Percentiles rank a stretch among this genome's conserved stretches.
Conservation (phyloP, 2,888 invertebrate genomes). For the Busseola fusca region DNA sequence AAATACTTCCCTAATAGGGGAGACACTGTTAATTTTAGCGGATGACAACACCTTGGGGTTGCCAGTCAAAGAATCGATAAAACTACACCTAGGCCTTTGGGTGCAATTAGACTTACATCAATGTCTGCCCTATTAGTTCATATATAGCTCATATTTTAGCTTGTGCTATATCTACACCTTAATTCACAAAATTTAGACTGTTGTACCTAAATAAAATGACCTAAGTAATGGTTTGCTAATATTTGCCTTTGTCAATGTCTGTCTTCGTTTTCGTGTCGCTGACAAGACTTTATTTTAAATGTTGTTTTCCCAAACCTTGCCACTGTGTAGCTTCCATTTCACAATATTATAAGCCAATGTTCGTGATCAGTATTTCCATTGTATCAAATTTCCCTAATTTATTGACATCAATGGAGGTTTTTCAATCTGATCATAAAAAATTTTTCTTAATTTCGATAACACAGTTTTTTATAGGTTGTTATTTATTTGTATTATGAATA, state of each 20-base stretch:
- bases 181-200: background rate
- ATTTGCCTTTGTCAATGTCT: conserved; percentile 6
- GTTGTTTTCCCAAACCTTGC: too few species aligned
- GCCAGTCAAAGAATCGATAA: background rate
- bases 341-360: background rate
- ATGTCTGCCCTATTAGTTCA: conserved; percentile 19
- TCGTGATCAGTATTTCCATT: conserved; percentile 10
- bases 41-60: conserved; percentile 23
- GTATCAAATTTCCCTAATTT: conserved; percentile 39
- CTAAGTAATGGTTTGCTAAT: background rate
- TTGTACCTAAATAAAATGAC: conserved; percentile 6
- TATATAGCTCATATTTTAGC: background rate
- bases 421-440: conserved; percentile 9
- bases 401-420: conserved; percentile 25
- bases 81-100: background rate
- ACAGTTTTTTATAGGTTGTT: conserved; percentile 52
- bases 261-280: too few species aligned
- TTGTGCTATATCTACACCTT: background rate
- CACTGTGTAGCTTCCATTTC: background rate
- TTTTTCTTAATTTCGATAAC: conserved; percentile 28
- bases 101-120: background rate
- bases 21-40: background rate
- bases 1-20: background rate
- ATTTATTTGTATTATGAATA: conserved; percentile 52
- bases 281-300: too few species aligned